Evolutionary conservation across 2,797 vertebrate genomes (phyloP), one percentile per base, ranked within the genome.

Genomic region (Babyrousa celebensis): DNA sequence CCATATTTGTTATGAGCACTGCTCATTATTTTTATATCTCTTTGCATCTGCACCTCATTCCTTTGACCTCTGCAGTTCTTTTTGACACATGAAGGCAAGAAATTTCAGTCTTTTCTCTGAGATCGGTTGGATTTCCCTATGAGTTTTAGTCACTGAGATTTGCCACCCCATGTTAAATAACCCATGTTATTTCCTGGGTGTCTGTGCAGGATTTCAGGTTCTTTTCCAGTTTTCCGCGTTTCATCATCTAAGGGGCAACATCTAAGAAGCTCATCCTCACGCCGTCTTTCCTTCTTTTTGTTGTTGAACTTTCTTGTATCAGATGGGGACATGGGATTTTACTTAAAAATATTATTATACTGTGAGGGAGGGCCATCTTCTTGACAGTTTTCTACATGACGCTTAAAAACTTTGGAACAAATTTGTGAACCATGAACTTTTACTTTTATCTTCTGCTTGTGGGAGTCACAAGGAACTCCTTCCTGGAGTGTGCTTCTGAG

Each of bases 11-110:
- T 96, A 92, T 77, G 97, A 96, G 97, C 89, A 91, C 98, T 95
- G 96, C 98, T 54, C 85, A 16, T 89, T 97, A 95, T 98, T 98
- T 98, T 98, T 98, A 95, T 98, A 98, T 87, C 95, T 96, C 63
- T 93, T 97, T 72, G 90, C 90, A 68, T 79, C 48, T 0, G 5
- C 56, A 72, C 95, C 71, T 36, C 36, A 85, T 94, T 95, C 84
- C 74, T 58, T 36, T 91, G 80, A 65, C 94, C 68, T 70, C 82
- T 68, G 83, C 48, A 21, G 32, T 92, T 90, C 87, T 87, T 96
- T 93, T 52, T 40, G 96, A 95, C 62, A 91, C 60, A 27, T 0
- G 43, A 86, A 85, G 78, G 65, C 36, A 29, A 79, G 79, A 68
- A 29, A 43, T 52, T 29, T 67, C 56, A 0, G 36, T 83, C 56